Percentiles rank a stretch among this genome's conserved stretches.
These are phyloP conservation scores for Plestiodon gilberti DNA, from an alignment of 2,113 vertebrate species.

Conservation along the genomic window DNA sequence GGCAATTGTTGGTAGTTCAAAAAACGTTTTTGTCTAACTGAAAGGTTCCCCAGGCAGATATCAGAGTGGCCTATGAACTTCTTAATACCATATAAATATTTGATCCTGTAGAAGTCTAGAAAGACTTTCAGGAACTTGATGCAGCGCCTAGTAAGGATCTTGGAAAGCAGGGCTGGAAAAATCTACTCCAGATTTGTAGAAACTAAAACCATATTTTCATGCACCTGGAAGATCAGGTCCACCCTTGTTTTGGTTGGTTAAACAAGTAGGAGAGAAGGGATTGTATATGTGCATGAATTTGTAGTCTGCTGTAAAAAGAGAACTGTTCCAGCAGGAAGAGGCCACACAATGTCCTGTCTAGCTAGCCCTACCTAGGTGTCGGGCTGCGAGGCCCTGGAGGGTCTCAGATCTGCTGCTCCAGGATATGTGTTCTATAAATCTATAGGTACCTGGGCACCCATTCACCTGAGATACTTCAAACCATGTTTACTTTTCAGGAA, in stretches of 20 bases:
- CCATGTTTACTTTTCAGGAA: background rate
- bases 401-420: background rate
- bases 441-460: background rate
- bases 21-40: background rate
- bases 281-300: background rate
- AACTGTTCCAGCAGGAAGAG: background rate
- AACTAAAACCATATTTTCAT: background rate
- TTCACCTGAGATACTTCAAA: background rate
- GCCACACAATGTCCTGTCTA: background rate
- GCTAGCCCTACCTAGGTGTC: background rate
- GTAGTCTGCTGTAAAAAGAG: background rate
- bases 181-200: background rate
- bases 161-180: background rate
- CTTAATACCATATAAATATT: rapidly evolving
- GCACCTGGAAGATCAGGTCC: background rate
- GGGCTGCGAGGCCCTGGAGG: background rate
- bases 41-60: background rate
- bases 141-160: background rate
- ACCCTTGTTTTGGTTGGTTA: background rate
- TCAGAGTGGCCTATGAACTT: background rate
- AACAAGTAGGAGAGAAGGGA: background rate
- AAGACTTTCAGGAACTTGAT: background rate
- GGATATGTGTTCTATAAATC: background rate
- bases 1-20: background rate
- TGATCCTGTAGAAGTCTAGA: background rate